A percentile compares a stretch with the other conserved stretches of the same genome.
Evolutionary conservation across 2,113 vertebrate genomes (phyloP).

Genomic region (Vulpes ferrilata): DNA sequence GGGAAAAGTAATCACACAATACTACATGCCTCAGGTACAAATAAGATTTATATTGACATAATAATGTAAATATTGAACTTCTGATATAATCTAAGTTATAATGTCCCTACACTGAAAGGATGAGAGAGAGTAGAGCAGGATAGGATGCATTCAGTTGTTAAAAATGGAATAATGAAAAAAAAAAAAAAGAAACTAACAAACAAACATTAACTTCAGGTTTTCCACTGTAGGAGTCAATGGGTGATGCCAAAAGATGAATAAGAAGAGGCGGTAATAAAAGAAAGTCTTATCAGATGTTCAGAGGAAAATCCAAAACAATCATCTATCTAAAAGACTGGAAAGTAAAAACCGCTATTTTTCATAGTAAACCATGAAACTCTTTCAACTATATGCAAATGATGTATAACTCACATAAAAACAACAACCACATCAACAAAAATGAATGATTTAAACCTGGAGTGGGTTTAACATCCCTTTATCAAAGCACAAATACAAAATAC

Average conservation of each 20-base stretch:
- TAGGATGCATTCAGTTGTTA: neutral
- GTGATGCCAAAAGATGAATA: neutral
- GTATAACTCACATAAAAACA: neutral
- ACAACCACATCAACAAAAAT: neutral
- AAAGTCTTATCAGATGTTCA: neutral
- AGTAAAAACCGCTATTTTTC: neutral
- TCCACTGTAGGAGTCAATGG: neutral
- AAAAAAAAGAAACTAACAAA: neutral
- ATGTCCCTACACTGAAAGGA: neutral
- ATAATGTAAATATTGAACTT: neutral
- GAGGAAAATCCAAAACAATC: neutral
- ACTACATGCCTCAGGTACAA: neutral
- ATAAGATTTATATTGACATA: neutral
- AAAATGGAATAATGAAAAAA: neutral
- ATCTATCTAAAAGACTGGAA: neutral
- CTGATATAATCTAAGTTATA: neutral
- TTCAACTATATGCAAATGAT: neutral
- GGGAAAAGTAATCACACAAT: neutral
- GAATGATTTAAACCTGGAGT: neutral
- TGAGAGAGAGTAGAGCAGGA: neutral
- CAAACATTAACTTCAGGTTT: neutral
- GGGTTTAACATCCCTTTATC: neutral
- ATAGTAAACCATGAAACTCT: neutral
- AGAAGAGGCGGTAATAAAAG: neutral
- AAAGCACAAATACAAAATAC: slow-evolving; percentile 5